phyloP scores from a whole-genome alignment of 2,888 invertebrate species.

The Halictus ligatus region DNA sequence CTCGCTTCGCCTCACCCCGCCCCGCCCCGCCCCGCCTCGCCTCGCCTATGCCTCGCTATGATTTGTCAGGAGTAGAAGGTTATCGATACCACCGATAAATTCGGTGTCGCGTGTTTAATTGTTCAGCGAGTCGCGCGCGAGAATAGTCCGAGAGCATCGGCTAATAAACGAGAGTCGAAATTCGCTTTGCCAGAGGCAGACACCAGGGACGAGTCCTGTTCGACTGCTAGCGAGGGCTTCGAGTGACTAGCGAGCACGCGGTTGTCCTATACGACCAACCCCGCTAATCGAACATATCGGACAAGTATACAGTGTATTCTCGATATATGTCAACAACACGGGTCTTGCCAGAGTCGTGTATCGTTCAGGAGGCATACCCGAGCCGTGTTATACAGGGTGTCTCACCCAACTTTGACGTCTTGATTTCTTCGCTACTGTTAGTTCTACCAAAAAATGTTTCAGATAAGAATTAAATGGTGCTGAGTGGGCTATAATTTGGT shows the following conservation, averaged over 20 bases:
- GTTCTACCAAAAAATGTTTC: too few species aligned
- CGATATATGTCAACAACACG: too few species aligned
- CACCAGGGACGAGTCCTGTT: not conserved
- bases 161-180: slow-evolving; percentile 22
- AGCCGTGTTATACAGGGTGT: too few species aligned
- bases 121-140: slow-evolving; percentile 34
- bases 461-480: too few species aligned
- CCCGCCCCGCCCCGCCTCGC: not conserved
- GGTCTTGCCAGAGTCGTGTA: too few species aligned
- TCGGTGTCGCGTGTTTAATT: slow-evolving; percentile 49
- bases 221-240: not conserved
- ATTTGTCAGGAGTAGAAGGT: slow-evolving; percentile 54
- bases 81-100: slow-evolving; percentile 56
- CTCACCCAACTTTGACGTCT: too few species aligned
- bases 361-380: too few species aligned
- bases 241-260: not conserved
- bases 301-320: not conserved
- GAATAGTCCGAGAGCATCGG: not conserved
- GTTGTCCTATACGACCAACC: too few species aligned
- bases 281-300: not conserved
- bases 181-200: not conserved
- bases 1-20: too few species aligned
- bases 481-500: too few species aligned
- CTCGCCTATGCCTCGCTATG: slow-evolving; percentile 29
- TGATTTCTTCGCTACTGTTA: too few species aligned